Base-by-base conservation (phyloP, 2,888 invertebrate species). In the Ophion slaviceki region DNA sequence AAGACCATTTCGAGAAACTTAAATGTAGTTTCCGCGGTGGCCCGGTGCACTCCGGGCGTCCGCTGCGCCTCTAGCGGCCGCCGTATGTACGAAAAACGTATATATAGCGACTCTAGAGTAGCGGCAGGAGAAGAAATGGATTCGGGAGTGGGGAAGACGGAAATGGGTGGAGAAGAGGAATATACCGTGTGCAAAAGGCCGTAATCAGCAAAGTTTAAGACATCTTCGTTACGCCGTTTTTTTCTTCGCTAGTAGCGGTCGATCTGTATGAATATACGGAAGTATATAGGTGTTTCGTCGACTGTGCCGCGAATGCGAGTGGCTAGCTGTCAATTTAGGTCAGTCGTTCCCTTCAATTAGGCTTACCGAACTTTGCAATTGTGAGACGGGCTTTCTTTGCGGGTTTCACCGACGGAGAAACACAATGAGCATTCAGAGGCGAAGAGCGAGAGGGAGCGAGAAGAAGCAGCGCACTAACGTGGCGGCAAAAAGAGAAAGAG, bases 261-360 rank as follows among this genome's bases (percentile, higher is more conserved):
- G 17, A 45, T n/a, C 20, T 20, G 24, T 20, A 53, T 57, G 32
- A 28, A 57, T 64, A 20, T 24, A 24, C 17, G 14, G 62, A 28
- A 40, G 62, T 59, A 57, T 61, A 67, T 20, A 61, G 45, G 59
- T 40, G 53, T 53, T 11, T 53, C 32, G 64, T 77, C 67, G 72
- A 67, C 67, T 82, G 68, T 45, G 32, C 67, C 70, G 57, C 47
- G 59, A 24, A 40, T 24, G 6, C 53, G 47, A 59, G 74, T 76
- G 75, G 86, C 86, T 88, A 88, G 84, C 85, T 88, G 89, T 88
- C 88, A 88, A 89, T 89, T 89, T 87, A 87, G 88, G 89, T 87
- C 89, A 86, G 84, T 88, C 88, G 87, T 89, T 89, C 84, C 80
- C 87, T 89, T 88, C 89, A 88, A 89, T 89, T 89, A 89, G 87